phyloP scores from a whole-genome alignment of 2,888 invertebrate species.

The Dynastes grantii region DNA sequence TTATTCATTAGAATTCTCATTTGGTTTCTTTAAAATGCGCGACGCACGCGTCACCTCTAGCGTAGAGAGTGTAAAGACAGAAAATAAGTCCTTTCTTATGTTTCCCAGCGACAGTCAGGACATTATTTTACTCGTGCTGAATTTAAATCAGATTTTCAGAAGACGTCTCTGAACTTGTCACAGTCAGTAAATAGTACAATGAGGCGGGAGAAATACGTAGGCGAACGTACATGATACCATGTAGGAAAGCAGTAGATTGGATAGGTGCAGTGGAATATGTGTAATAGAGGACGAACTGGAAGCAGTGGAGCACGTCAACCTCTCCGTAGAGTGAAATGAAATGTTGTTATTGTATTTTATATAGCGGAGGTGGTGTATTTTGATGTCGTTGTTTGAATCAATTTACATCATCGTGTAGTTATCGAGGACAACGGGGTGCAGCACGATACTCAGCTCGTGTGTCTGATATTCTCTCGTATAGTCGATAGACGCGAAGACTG shows the following conservation, averaged over 20 bases:
- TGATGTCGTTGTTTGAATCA: conserved; percentile 39
- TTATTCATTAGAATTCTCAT: conserved; percentile 25
- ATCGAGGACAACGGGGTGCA: conserved; percentile 12
- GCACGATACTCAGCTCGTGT: conserved; percentile 2
- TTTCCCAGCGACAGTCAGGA: conserved; percentile 59
- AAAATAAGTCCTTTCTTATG: conserved; percentile 40
- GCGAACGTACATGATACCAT: conserved; percentile 23
- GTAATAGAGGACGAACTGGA: neutral
- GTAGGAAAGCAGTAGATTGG: neutral
- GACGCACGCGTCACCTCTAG: conserved; percentile 22
- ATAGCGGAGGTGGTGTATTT: conserved; percentile 25
- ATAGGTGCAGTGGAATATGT: conserved; percentile 19
- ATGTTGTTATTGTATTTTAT: conserved; percentile 47
- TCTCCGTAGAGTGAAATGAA: conserved; percentile 26
- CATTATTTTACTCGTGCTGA: conserved; percentile 65
- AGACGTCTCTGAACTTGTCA: conserved; percentile 62
- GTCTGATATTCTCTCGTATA: conserved; percentile 13
- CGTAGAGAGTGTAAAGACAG: neutral
- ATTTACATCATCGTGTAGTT: conserved; percentile 41
- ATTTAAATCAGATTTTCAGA: conserved; percentile 64
- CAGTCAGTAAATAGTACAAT: conserved; percentile 60
- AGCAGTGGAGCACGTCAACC: conserved; percentile 32
- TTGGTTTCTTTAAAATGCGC: conserved; percentile 23
- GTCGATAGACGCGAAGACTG: conserved; percentile 17
- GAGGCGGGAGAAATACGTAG: conserved; percentile 21